Evolutionary conservation across 2,113 vertebrate species (phyloP).

Genomic region (Otis tarda): DNA sequence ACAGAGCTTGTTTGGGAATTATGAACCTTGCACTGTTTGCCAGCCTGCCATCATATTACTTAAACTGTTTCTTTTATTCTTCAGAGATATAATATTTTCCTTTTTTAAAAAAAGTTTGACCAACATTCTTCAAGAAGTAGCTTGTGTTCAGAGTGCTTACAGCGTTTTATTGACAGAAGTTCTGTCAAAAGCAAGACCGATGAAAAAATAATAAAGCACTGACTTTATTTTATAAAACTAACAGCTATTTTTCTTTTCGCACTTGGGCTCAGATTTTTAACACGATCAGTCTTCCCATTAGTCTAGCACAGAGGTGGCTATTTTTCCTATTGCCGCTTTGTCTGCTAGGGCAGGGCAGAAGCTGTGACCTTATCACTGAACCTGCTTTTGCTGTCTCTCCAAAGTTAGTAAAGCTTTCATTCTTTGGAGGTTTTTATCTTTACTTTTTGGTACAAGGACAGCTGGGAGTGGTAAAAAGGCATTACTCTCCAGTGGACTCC

Average conservation of each 20-base stretch:
- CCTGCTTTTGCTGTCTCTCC: neutral
- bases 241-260: neutral
- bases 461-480: neutral
- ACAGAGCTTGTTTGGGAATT: neutral
- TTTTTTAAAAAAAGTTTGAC: neutral
- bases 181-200: neutral
- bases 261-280: slow-evolving; percentile 31
- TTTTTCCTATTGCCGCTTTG: neutral
- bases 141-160: neutral
- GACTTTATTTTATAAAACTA: slow-evolving; percentile 21
- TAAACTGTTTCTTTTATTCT: slow-evolving; percentile 23
- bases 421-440: neutral
- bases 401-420: neutral
- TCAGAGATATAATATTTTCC: neutral
- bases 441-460: neutral
- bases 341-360: slow-evolving; percentile 2
- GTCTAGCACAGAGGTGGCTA: neutral
- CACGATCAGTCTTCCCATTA: neutral
- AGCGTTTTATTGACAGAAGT: slow-evolving; percentile 1
- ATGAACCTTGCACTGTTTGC: slow-evolving; percentile 9
- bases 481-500: neutral
- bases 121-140: neutral
- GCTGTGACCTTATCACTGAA: neutral
- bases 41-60: neutral
- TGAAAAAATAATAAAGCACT: neutral